Evolutionary conservation across 2,797 vertebrate species (phyloP).

Genomic region (Paguma larvata): DNA sequence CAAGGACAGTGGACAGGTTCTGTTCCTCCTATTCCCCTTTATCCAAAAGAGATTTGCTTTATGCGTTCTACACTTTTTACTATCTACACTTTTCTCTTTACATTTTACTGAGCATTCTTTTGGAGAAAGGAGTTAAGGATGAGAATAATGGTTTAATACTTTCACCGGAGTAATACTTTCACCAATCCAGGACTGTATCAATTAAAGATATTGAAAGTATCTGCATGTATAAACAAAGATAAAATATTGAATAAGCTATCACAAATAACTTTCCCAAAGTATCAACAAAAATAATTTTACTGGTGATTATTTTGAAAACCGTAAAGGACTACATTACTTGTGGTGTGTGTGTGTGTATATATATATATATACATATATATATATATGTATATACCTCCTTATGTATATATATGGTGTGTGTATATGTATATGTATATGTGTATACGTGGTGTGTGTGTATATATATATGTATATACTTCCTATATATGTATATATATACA

Average conservation of each 20-base stretch:
- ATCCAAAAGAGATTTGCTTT: not conserved
- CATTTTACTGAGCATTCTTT: not conserved
- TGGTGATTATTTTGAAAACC: not conserved
- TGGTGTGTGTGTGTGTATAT: no score
- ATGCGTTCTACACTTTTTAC: not conserved
- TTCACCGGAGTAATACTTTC: not conserved
- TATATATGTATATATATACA: no score
- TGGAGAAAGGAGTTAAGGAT: not conserved
- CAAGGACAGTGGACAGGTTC: not conserved
- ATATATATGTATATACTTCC: no score
- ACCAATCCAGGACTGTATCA: not conserved
- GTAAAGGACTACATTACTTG: not conserved
- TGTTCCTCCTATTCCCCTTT: not conserved
- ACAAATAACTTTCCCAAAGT: not conserved
- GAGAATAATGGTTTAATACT: not conserved
- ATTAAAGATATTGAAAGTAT: not conserved
- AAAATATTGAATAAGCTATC: not conserved
- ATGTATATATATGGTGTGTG: no score
- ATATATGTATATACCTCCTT: no score
- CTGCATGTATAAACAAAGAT: not conserved
- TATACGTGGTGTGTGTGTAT: no score
- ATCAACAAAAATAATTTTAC: not conserved
- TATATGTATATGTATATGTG: no score
- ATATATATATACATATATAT: no score
- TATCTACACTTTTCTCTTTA: not conserved